Conservation (phyloP, 2,888 invertebrate species). For the Shargacucullia verbasci region DNA sequence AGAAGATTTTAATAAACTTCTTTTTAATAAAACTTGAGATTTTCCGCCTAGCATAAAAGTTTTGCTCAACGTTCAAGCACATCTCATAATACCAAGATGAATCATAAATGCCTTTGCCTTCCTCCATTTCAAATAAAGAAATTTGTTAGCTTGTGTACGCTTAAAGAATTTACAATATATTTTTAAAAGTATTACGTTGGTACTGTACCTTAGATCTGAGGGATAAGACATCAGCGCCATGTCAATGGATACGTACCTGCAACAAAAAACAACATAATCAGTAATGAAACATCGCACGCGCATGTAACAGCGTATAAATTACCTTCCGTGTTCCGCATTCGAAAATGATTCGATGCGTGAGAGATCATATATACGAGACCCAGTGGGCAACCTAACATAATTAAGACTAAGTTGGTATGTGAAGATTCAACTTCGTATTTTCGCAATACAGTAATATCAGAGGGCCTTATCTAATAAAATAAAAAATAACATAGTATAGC, state of each 20-base stretch:
- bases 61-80: conserved; percentile 10
- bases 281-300: conserved; percentile 34
- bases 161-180: conserved; percentile 1
- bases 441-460: too few relatives aligned
- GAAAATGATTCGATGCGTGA: conserved; percentile 32
- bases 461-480: too few relatives aligned
- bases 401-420: too few relatives aligned
- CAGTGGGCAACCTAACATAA: too few relatives aligned
- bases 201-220: conserved; percentile 48
- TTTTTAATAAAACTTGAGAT: conserved; percentile 25
- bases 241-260: conserved; percentile 69
- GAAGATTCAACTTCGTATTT: too few relatives aligned
- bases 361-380: conserved; percentile 27
- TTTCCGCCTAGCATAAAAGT: conserved; percentile 28
- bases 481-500: too few relatives aligned
- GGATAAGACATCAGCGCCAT: conserved; percentile 45
- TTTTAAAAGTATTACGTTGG: conserved; percentile 10
- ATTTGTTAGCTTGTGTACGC: conserved; percentile 1
- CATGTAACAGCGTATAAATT: conserved; percentile 26
- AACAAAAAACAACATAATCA: conserved; percentile 60
- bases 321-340: conserved; percentile 48
- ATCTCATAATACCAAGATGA: conserved; percentile 12
- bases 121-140: not conserved
- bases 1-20: conserved; percentile 41
- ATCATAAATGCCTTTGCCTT: conserved; percentile 10